Evolutionary conservation across 2,888 invertebrate genomes (phyloP), one percentile per base, ranked within the genome.

Genomic region (Julus scanicus): DNA sequence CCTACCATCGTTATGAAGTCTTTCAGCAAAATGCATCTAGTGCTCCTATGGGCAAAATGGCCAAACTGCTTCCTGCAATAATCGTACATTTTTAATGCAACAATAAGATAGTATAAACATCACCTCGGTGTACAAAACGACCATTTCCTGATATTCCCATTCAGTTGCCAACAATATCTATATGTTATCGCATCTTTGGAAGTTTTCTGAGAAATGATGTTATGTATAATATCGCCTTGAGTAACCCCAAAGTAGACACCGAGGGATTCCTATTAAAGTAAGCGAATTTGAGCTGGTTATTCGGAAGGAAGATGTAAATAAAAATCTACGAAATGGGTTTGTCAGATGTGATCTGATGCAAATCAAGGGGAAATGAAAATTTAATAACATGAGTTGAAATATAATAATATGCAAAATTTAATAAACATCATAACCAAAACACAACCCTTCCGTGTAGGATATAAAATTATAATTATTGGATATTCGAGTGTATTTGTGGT

Each of bases 1-100:
- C 63, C 29, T 71, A 71, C 71, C 29, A 71, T 63, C 20, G 20
- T n/a, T n/a, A 63, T 17, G 63, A 63, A 63, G 20, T 63, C 63
- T 20, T 20, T 63, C 63, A n/a, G 63, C 20, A 8, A 17, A 63
- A 20, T 63, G 63, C 20, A 6, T 20, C 63, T n/a, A 63, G 8
- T 63, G 63, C 11, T 29, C 71, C 3, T 29, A 11, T n/a, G 29
- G 29, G 20, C n/a, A 29, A 29, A 71, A 71, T 71, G 71, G 71
- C 29, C 29, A 2, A 71, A 9, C 29, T 20, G 29, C 71, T 29
- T 71, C 71, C 71, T 71, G 71, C 29, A 71, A 71, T 71, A 71
- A 71, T 29, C 71, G 71, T 71, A 71, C 37, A 71, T 29, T 71
- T 29, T 71, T 71, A 71, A 71, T 71, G 29, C 71, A 29, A 29